Evolutionary conservation across 2,797 vertebrate species (phyloP).

Genomic region (Hephaestus fuliginosus): DNA sequence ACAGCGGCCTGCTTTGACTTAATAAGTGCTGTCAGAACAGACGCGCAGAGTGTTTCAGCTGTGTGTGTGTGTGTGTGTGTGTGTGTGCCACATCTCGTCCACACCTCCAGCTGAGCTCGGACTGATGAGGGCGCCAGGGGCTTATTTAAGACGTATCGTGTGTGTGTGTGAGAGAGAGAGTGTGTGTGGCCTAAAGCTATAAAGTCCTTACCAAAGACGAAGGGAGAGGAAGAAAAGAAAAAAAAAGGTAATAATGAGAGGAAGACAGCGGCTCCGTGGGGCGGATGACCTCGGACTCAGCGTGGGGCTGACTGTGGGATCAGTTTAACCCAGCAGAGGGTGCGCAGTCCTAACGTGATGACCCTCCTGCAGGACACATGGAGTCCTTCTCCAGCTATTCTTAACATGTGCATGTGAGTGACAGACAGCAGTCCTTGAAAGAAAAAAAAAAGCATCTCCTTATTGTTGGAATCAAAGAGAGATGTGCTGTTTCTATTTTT

Average conservation of each 20-base stretch:
- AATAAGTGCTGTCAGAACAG: constrained; percentile 28
- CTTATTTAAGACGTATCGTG: constrained; percentile 27
- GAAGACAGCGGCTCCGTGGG: constrained; percentile 25
- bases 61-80: not conserved
- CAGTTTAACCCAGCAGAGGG: constrained; percentile 66
- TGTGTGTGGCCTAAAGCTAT: constrained; percentile 12
- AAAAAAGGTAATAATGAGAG: constrained; percentile 4
- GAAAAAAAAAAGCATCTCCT: not conserved
- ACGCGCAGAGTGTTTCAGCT: constrained; percentile 18
- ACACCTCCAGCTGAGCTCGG: constrained; percentile 56
- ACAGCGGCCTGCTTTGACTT: not conserved
- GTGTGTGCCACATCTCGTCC: constrained; percentile 46
- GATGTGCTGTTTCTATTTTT: constrained; percentile 16
- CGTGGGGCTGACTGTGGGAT: constrained; percentile 42
- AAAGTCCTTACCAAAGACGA: constrained; percentile 23
- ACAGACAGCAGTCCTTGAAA: constrained; percentile 29
- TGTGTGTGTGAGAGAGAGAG: not conserved
- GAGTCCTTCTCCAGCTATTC: constrained; percentile 57
- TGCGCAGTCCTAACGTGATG: constrained; percentile 52
- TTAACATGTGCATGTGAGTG: constrained; percentile 12
- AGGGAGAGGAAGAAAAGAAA: not conserved
- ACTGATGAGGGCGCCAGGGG: constrained; percentile 22
- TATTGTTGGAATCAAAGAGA: constrained; percentile 6
- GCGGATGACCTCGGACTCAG: constrained; percentile 62
- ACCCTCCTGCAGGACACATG: constrained; percentile 55